Conservation (phyloP, 2,113 vertebrate species). For the Cinclus mexicanus region DNA sequence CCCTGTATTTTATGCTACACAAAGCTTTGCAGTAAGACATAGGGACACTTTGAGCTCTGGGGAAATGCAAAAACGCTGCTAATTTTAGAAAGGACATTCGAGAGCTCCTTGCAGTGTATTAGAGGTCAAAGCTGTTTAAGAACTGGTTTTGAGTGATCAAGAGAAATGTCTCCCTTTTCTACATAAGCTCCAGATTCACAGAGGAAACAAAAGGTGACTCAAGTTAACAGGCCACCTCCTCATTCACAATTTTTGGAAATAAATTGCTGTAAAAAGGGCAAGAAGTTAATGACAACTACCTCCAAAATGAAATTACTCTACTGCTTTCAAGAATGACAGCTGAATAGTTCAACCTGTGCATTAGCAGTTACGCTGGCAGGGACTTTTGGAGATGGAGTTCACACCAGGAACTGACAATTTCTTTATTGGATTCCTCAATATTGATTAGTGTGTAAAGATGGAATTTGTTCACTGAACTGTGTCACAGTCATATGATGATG, state of each 20-base stretch:
- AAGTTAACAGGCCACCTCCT: neutral
- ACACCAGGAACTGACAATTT: accelerated
- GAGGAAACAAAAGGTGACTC: neutral
- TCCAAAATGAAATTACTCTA: neutral
- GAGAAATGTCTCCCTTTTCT: neutral
- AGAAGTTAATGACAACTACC: neutral
- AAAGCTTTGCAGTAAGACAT: neutral
- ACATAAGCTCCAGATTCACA: neutral
- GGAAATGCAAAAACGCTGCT: neutral
- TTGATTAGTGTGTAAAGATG: neutral
- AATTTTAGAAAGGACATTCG: neutral
- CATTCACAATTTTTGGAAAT: neutral
- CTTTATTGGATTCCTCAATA: neutral
- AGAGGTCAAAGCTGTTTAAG: neutral
- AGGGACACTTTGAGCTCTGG: neutral
- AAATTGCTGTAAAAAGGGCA: neutral
- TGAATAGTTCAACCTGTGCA: neutral
- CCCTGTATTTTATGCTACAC: neutral
- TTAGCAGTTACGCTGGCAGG: neutral
- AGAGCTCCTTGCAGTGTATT: neutral
- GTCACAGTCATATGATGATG: neutral
- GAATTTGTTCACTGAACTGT: neutral
- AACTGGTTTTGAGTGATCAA: neutral
- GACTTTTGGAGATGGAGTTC: neutral
- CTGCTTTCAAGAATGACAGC: neutral